Evolutionary conservation across 2,888 invertebrate genomes (phyloP).

Genomic region (Agrochola lychnidis): DNA sequence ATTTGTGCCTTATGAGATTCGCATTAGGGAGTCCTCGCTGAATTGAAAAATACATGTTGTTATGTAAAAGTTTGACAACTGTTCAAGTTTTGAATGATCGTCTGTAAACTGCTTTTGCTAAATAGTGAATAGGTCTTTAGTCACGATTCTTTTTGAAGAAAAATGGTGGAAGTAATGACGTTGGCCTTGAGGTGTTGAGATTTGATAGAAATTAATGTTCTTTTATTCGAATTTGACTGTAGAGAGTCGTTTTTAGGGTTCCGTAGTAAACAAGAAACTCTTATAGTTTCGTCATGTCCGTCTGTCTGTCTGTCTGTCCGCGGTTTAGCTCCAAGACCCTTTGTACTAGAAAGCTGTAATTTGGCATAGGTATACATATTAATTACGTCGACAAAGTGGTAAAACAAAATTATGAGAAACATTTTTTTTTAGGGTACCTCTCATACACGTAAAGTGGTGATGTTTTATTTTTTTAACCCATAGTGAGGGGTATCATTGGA

Average conservation of each 20-base stretch:
- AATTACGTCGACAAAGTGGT: no score
- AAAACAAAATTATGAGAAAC: no score
- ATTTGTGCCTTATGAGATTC: constrained; percentile 66
- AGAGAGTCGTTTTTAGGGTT: neutral
- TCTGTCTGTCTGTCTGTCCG: no score
- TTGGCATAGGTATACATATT: no score
- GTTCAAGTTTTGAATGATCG: constrained; percentile 45
- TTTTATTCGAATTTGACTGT: neutral
- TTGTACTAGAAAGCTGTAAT: no score
- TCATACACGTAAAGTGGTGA: no score
- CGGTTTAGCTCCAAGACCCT: no score
- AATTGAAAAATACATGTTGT: constrained; percentile 59
- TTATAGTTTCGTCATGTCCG: no score
- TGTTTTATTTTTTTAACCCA: no score
- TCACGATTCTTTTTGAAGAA: constrained; percentile 6
- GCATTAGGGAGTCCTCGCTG: constrained; percentile 58
- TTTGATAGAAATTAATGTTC: constrained; percentile 33
- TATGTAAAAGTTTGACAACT: constrained; percentile 56
- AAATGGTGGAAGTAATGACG: constrained; percentile 28
- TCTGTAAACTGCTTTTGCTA: constrained; percentile 35
- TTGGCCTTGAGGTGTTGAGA: constrained; percentile 27
- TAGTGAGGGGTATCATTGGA: no score
- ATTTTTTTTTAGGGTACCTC: no score
- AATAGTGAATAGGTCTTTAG: constrained; percentile 38
- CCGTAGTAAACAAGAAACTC: no score